Evolutionary conservation across 2,888 invertebrate species (phyloP).

Genomic region (Neria commutata): DNA sequence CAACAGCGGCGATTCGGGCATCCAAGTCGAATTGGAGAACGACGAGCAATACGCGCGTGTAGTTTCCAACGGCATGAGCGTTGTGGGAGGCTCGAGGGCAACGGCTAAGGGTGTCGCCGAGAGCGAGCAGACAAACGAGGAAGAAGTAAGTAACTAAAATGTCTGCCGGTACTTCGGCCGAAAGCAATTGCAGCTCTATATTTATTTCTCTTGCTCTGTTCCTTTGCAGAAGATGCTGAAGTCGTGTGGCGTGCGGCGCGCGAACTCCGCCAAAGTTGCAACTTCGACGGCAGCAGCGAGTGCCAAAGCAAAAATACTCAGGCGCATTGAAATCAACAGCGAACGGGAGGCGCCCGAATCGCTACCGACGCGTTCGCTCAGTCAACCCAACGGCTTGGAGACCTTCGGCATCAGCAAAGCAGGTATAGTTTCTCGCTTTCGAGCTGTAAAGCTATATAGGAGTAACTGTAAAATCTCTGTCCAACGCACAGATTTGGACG

Average conservation of each 20-base stretch:
- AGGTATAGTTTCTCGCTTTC: not conserved
- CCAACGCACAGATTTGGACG: constrained; percentile 55
- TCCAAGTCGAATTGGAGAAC: constrained; percentile 69
- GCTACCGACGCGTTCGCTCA: constrained; percentile 66
- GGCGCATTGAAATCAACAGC: constrained; percentile 41
- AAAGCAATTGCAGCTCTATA: not conserved
- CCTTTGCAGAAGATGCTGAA: constrained; percentile 30
- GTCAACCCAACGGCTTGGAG: constrained; percentile 67
- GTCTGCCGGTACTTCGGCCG: not conserved
- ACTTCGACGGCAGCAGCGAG: constrained; percentile 22
- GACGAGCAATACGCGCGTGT: constrained; percentile 52
- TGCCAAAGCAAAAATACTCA: constrained; percentile 46
- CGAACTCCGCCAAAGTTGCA: constrained; percentile 58
- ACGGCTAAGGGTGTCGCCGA: constrained; percentile 15
- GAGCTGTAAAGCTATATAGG: not conserved
- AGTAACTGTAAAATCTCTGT: not conserved
- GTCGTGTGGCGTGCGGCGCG: constrained; percentile 51
- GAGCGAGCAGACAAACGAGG: too few relatives aligned
- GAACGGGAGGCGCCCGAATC: constrained; percentile 48
- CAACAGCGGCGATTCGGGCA: constrained; percentile 77
- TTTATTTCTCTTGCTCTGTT: not conserved
- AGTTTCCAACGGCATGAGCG: constrained; percentile 15
- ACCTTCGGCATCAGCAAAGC: constrained; percentile 42
- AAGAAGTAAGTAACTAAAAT: too few relatives aligned
- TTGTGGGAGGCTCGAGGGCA: constrained; percentile 14